Evolutionary conservation across 92 coral and sea anemone species (phyloP).

Genomic region (Diadumene lineata): DNA sequence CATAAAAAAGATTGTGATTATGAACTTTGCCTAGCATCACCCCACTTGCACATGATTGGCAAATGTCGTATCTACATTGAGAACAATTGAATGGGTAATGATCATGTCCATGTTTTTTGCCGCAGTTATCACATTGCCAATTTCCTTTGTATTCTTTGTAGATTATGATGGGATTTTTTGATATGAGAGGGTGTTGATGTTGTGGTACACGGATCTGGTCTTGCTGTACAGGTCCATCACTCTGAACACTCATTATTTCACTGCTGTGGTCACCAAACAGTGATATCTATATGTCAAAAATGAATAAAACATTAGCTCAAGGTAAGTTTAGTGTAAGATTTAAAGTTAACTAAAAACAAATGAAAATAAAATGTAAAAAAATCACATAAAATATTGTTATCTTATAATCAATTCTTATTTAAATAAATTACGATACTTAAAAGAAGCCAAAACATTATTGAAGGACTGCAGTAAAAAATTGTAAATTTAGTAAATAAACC

Average conservation of each 20-base stretch:
- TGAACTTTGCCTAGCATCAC: conserved; percentile 37
- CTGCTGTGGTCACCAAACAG: not conserved
- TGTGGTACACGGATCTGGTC: conserved; percentile 16
- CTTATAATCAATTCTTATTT: no score
- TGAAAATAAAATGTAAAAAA: no score
- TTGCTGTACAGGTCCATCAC: conserved; percentile 9
- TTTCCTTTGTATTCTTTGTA: conserved; percentile 54
- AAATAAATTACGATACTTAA: no score
- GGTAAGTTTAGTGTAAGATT: not conserved
- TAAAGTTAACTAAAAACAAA: not conserved
- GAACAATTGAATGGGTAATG: conserved; percentile 65
- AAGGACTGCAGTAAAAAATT: no score
- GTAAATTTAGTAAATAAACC: no score
- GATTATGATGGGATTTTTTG: conserved; percentile 38
- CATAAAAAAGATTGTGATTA: conserved; percentile 47
- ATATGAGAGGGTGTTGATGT: conserved; percentile 50
- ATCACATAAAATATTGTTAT: no score
- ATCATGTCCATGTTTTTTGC: conserved; percentile 11
- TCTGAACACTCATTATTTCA: not conserved
- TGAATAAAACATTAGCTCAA: not conserved
- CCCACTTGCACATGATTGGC: conserved; percentile 41
- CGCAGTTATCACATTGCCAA: conserved; percentile 82
- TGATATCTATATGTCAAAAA: not conserved
- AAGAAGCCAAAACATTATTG: no score
- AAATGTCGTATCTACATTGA: conserved; percentile 65